These are phyloP conservation scores for Tragelaphus imberbis DNA, from an alignment of 2,113 vertebrate genomes.

Conservation along the genomic window DNA sequence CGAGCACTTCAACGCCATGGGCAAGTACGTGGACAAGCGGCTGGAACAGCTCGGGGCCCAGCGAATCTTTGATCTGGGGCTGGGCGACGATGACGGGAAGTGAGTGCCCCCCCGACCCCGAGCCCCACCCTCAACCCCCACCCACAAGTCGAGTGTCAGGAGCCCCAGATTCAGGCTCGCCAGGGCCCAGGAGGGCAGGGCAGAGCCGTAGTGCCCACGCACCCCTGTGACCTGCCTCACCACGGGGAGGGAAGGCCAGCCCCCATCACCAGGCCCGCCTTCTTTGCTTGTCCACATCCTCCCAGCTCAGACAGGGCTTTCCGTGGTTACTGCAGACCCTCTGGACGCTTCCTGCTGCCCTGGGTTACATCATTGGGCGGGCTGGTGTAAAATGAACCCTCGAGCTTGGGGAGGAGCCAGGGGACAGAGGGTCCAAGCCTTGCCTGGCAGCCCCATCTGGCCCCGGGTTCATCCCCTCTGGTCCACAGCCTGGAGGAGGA, in stretches of 20 bases:
- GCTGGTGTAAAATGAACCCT: neutral
- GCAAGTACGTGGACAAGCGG: slow-evolving; percentile 94
- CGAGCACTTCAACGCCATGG: slow-evolving; percentile 98
- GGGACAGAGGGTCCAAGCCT: neutral
- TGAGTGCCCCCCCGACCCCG: slow-evolving; percentile 79
- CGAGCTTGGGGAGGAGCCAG: rapidly evolving
- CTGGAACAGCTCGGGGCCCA: slow-evolving; percentile 92
- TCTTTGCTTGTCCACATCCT: neutral
- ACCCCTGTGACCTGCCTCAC: too few species aligned
- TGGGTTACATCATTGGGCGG: rapidly evolving
- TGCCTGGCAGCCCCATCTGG: neutral
- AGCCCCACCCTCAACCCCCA: neutral
- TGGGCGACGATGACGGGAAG: slow-evolving; percentile 96
- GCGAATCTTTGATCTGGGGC: slow-evolving; percentile 93
- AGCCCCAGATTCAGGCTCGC: neutral
- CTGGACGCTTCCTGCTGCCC: neutral
- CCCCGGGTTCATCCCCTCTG: neutral
- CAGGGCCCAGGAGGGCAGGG: neutral
- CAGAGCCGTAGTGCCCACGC: neutral
- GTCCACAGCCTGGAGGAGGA: slow-evolving; percentile 91
- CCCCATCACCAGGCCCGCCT: neutral
- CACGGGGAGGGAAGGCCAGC: neutral
- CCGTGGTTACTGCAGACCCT: neutral
- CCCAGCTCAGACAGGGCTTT: neutral
- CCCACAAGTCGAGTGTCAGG: neutral